Base-by-base conservation (phyloP, 1,140 invertebrate genomes). In the Drosophila busckii region DNA sequence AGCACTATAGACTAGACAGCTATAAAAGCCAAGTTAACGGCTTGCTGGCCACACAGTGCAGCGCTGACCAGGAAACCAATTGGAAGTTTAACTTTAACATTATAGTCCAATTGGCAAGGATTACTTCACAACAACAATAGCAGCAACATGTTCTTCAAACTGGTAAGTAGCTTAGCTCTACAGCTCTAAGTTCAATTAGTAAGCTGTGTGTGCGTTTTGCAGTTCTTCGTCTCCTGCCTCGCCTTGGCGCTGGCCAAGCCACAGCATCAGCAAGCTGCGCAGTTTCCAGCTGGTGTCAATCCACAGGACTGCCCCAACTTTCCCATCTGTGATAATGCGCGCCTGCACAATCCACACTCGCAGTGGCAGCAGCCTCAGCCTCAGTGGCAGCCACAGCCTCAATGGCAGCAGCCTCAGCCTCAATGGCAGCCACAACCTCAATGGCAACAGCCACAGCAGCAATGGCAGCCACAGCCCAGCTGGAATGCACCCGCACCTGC, bases 271-370 rank as follows among this genome's bases (percentile, higher is more conserved):
- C 82, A 45, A 28, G 84, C 85, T 15, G 86, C 86, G 3, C 83
- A 86, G 38, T 87, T 75, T 67, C 86, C 86, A 17, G 86, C 86
- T 61, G 86, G 86, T 28, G 86, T 87, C 3, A 85, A 87, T 63
- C 86, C 86, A 25, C 75, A 85, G 62, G 70, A 88, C 44, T 88
- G 87, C 29, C 87, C 87, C 45, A 62, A 62, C 35, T 88, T 87
- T 44, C 87, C 87, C 31, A 76, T 84, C 68, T 88, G 87, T 82
- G 87, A 88, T 85, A 88, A 88, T 44, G 85, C 68, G 2, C 65
- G 87, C 8, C 61, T 88, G 61, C 86, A 87, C 50, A 86, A 73
- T 56, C 75, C 69, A 8, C 70, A 70, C 8, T 44, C 80, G 13
- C 63, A 73, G 42, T 85, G 82, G 82, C 58, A 63, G 15, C 67